Base-by-base conservation (phyloP, 2,888 invertebrate species). In the Calliopum simillimum region DNA sequence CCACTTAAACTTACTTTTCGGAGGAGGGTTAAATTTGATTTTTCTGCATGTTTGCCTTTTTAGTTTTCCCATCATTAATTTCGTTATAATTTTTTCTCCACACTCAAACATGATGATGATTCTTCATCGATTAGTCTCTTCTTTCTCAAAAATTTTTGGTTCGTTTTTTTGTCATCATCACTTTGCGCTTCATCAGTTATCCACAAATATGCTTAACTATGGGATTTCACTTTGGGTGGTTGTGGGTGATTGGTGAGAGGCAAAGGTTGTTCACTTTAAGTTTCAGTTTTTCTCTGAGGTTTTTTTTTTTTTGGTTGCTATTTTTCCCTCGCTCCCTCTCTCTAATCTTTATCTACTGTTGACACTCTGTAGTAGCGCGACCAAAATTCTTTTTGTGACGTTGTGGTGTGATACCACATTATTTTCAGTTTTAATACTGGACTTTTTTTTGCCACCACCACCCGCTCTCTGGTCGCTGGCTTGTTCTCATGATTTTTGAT, bases 291-390 rank as follows among this genome's bases (percentile, higher is more conserved):
- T 33, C 33, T 6, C 33, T 33, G 8, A 21, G n/a, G 47, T 21
- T 44, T 25, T 64, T 16, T 56, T 61, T 23, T 33, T 55, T 43
- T 65, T 8, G 44, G 19, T 47, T 14, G 49, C 8, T 49, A 23
- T 51, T 16, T 64, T 41, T 63, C 23, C 16, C 44, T 49, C 49
- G 13, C 21, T 53, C 51, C 69, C 8, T 46, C 73, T 76, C 74
- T 77, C 78, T 80, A 80, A 80, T 80, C 80, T 81, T 80, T 80
- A 80, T 80, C 81, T 81, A 76, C 76, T 79, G 81, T 81, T 81
- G 81, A 80, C 81, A 81, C 80, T 80, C 81, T 74, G 76, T n/a
- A n/a, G n/a, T n/a, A n/a, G n/a, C n/a, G 79, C 78, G 78, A 76
- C 58, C 76, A 58, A 67, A 64, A 73, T 64, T 58, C 56, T 69